A percentile compares a stretch with the other conserved stretches of the same genome.
Evolutionary conservation across 2,888 invertebrate genomes (phyloP).

Genomic region (Lepetodrilus schrolli): DNA sequence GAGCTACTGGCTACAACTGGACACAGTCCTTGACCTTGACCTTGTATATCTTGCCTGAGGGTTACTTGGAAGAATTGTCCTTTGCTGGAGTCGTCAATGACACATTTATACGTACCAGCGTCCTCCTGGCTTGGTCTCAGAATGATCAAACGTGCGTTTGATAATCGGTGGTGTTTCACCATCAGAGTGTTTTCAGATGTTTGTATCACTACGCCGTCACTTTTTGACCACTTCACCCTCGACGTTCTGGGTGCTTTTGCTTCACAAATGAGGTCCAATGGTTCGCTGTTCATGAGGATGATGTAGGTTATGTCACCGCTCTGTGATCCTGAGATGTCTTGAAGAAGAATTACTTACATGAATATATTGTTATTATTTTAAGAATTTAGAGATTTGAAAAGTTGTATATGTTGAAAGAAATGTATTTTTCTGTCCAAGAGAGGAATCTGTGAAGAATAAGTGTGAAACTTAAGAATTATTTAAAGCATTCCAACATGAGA

Average conservation of each 20-base stretch:
- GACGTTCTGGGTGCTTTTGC: not conserved
- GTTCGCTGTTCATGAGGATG: not conserved
- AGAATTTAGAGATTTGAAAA: no score
- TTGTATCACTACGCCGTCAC: not conserved
- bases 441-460: no score
- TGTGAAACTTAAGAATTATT: no score
- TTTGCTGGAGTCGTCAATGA: not conserved
- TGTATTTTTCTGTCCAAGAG: no score
- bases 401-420: no score
- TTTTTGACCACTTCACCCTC: not conserved
- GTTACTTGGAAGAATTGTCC: slow-evolving; percentile 13
- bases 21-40: no score
- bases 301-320: slow-evolving; percentile 14
- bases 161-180: not conserved
- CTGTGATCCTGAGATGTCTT: no score
- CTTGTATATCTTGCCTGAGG: not conserved
- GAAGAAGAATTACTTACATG: no score
- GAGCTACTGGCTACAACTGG: no score
- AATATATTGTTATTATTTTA: no score
- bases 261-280: not conserved
- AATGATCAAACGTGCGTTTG: not conserved
- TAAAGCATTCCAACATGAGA: no score
- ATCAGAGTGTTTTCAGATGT: not conserved
- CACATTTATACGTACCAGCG: slow-evolving; percentile 7
- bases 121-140: not conserved